Evolutionary conservation across 2,113 vertebrate genomes (phyloP), one percentile per base, ranked within the genome.

Genomic region (Garra rufa): DNA sequence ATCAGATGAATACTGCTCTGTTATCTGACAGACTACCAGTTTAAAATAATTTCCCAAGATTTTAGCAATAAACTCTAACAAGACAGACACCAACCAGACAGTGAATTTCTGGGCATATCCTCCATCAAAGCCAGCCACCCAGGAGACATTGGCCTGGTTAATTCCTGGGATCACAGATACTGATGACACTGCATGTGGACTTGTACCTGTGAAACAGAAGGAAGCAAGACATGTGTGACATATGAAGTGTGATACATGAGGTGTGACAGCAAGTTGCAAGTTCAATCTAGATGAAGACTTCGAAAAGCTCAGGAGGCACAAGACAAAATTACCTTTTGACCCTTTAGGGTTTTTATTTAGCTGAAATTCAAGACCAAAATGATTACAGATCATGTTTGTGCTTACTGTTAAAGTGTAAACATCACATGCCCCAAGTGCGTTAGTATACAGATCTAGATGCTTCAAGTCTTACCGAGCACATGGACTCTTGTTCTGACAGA

Each of bases 71-170:
- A 63, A 71, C 30, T 61, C 46, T 43, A 57, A 69, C 43, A 46
- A 63, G 28, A 52, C 70, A 87, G 34, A 70, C 57, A 88, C 91
- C 71, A 94, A 97, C 98, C 98, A 99, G 88, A 99, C 96, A 80
- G 96, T 97, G 95, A 99, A 99, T 74, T 94, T 95, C 94, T 99
- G 98, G 83, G 95, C 91, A 76, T 96, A 96, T 82, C 98, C 98
- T 28, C 98, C 98, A 6, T 99, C 97, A 87, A 97, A 99, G 46
- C 98, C 98, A 0, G 97, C 95, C 85, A 95, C 94, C 98, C 98
- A 99, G 91, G 96, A 97, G 83, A 99, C 83, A 85, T 99, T 98
- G 91, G 94, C 96, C 30, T 94, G 93, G 88, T 90, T 93, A 70
- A 92, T 90, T 55, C 96, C 94, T 0, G 96, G 92, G 63, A 92